phyloP scores from a whole-genome alignment of 2,797 vertebrate genomes.

The Schizopygopsis malacanthus region DNA sequence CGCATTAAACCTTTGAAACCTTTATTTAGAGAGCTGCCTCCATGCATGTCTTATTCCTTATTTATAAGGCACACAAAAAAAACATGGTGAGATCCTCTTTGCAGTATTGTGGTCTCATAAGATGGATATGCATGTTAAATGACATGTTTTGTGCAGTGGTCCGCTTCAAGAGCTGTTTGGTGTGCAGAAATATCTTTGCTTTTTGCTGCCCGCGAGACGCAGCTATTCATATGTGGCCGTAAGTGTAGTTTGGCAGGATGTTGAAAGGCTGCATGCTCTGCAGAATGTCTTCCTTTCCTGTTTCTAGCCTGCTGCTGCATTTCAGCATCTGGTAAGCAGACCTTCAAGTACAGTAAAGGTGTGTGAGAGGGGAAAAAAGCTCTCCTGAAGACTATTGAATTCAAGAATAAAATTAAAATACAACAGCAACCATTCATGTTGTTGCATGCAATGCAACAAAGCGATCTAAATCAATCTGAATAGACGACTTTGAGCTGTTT shows the following conservation, averaged over 20 bases:
- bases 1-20: constrained; percentile 60
- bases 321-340: constrained; percentile 78
- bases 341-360: constrained; percentile 62
- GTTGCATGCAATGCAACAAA: neutral
- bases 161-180: constrained; percentile 23
- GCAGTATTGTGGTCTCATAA: constrained; percentile 44
- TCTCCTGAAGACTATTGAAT: neutral
- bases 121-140: constrained; percentile 31
- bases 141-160: constrained; percentile 39
- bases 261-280: constrained; percentile 71
- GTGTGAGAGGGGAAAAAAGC: constrained; percentile 29
- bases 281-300: constrained; percentile 77
- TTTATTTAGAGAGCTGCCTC: constrained; percentile 67
- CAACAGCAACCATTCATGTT: neutral
- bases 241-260: constrained; percentile 72
- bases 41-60: constrained; percentile 70
- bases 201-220: constrained; percentile 52
- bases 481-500: neutral
- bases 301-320: constrained; percentile 62
- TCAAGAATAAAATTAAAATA: neutral
- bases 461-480: neutral
- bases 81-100: constrained; percentile 52
- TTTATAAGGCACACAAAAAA: constrained; percentile 49
- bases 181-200: constrained; percentile 44
- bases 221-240: constrained; percentile 32